Evolutionary conservation across 2,888 invertebrate genomes (phyloP), one percentile per base, ranked within the genome.

Genomic region (Portevinia maculata): DNA sequence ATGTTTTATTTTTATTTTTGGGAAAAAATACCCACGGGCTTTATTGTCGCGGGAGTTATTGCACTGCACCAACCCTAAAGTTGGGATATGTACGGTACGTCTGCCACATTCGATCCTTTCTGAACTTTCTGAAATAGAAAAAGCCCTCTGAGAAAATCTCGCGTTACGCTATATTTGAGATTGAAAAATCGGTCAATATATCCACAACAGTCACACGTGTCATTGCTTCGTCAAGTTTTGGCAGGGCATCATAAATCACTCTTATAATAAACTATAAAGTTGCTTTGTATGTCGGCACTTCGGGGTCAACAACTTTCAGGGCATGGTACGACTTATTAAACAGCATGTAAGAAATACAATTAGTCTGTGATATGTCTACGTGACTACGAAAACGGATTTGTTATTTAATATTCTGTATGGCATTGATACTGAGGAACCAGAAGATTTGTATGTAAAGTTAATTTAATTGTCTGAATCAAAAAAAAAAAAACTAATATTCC

Each of bases 221-320:
- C 65, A 32, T 21, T 32, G 9, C 32, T 52, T 30, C 28, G 19
- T 30, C 28, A 53, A 21, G 44, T 67, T 53, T 53, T 53, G 28
- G 53, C 6, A 41, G 11, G 6, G 34, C 37, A 67, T 37, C 55
- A 55, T 67, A 67, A 67, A 67, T 67, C 67, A 55, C 44, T 6
- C n/a, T 30, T 30, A 53, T 15, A n/a, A n/a, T n/a, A n/a, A n/a
- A n/a, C n/a, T n/a, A 21, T 17, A n/a, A 52, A 41, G 65, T 32
- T 50, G 9, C 11, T 11, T n/a, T 7, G 15, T 3, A 32, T 39
- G 39, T 39, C 1, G 37, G 32, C 44, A 53, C 44, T 41, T 53
- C 32, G 13, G 44, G 8, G 39, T 15, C 7, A 44, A 21, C n/a
- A 44, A 44, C 30, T 53, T 67, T 34, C 44, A 44, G 44, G 34